Evolutionary conservation across 2,888 invertebrate species (phyloP), one percentile per base, ranked within the genome.

Genomic region (Dolichomitus sp.): DNA sequence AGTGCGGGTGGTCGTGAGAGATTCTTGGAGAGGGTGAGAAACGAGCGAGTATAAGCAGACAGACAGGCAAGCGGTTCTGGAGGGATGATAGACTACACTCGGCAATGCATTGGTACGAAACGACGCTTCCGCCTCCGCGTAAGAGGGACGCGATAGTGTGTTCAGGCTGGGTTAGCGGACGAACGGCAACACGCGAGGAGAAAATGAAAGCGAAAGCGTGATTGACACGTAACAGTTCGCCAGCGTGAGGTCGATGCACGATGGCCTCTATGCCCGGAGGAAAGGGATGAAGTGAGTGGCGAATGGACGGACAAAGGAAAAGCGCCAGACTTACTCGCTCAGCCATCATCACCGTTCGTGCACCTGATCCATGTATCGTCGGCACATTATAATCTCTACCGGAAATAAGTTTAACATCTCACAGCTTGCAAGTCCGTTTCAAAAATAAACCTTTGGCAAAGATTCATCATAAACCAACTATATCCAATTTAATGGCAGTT

Each of bases 191-290:
- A 79, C 81, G 86, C 87, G 84, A 86, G 86, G 89, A 84, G 90
- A 90, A 88, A 89, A 88, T 86, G 87, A 87, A 88, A 83, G 88
- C 86, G 86, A 74, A 81, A 81, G 81, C 84, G 79, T 86, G 83
- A 85, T 78, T 84, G 87, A 73, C 80, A 70, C 84, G 84, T 81
- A 79, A 84, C 83, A 68, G 83, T 68, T 78, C 73, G 82, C 69
- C 72, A 57, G 78, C 66, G 59, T 45, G 79, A 73, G 79, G 69
- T 78, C 79, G 48, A 73, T 81, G 75, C 57, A 42, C 45, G 72
- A 45, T 59, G 70, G 27, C 23, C 45, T 23, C 23, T 37, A 2
- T 30, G 70, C 11, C 27, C 27, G 54, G n/a, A 45, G 57, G 57
- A 57, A 45, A 59, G 48, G 17, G 72, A 72, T 45, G 57, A 59